Percentiles rank a stretch among this genome's conserved stretches.
These are phyloP conservation scores for Troides aeacus DNA, from an alignment of 2,888 invertebrate genomes.

Conservation along the genomic window DNA sequence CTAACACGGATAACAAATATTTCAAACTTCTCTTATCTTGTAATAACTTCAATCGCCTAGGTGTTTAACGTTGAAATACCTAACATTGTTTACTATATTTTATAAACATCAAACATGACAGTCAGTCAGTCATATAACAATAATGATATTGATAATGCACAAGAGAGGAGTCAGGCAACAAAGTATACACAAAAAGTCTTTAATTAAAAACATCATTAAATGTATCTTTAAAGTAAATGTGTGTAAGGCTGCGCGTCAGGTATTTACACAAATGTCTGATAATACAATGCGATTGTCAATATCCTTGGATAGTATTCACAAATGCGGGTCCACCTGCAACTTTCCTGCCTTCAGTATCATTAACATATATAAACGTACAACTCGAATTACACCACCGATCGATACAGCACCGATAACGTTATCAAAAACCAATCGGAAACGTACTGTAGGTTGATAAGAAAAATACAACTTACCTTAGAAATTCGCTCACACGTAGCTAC, in stretches of 20 bases:
- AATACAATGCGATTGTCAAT: conserved; percentile 29
- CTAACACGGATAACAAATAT: conserved; percentile 9
- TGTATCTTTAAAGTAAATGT: no score
- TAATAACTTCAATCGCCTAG: no score
- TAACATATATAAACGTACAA: conserved; percentile 16
- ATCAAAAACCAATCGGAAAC: conserved; percentile 44
- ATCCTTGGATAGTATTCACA: conserved; percentile 26
- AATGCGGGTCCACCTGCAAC: conserved; percentile 26
- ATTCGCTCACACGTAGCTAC: conserved; percentile 56
- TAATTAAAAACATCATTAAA: no score
- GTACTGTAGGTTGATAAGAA: conserved; percentile 49
- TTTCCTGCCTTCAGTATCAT: neutral
- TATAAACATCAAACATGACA: no score
- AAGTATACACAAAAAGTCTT: no score
- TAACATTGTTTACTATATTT: no score
- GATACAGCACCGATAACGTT: conserved; percentile 25
- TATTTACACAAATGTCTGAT: conserved; percentile 33
- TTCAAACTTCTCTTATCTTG: no score
- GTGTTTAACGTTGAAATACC: no score
- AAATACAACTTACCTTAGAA: conserved; percentile 56
- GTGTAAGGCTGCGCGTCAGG: neutral
- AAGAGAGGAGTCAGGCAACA: no score
- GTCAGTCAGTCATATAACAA: no score
- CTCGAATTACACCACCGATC: conserved; percentile 24
- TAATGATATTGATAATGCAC: no score